These are phyloP conservation scores for pig (Sus scrofa) DNA, from an alignment of 2,113 vertebrate species.

Conservation along the genomic window T2T-Sscrofa CM000812.6:4113001-4113500, in stretches of 20 bases:
- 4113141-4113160: not conserved
- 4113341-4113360: not conserved
- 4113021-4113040: not conserved
- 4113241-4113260: not conserved
- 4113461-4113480: not conserved
- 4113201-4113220: not conserved
- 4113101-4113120: not conserved
- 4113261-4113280: accelerated
- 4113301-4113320: not conserved
- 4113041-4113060: not conserved
- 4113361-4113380: not conserved
- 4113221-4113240: not conserved
- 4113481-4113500: not conserved
- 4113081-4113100: not conserved
- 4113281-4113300: accelerated
- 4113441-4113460: accelerated
- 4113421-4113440: not conserved
- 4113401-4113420: not conserved
- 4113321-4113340: not conserved
- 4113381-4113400: not conserved
- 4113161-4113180: not conserved
- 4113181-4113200: not conserved
- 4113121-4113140: not conserved
- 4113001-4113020: not conserved
- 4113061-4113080: accelerated